Evolutionary conservation across 1,140 invertebrate species (phyloP), one percentile per base, ranked within the genome.

Genomic region (Lasaia peninsularis): DNA sequence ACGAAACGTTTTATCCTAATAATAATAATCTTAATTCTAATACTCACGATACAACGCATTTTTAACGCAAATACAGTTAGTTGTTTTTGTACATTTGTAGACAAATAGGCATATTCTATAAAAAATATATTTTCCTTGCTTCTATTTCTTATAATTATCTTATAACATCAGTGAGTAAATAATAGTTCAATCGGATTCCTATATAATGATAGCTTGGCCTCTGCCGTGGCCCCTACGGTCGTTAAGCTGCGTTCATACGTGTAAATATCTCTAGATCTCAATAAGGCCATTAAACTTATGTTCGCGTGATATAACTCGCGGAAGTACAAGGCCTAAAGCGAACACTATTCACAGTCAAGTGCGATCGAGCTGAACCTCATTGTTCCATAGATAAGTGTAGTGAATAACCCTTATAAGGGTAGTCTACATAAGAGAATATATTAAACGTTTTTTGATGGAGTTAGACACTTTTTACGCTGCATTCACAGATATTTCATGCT

Each of bases 291-390:
- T 76, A 76, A 78, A 74, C 63, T 58, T 69, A 55, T 66, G 63
- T 60, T 75, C 63, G 68, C 71, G 67, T 75, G 71, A 72, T 75
- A 71, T 56, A 63, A 61, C 53, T 67, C 60, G 73, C 78, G 80
- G 80, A 83, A 82, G 75, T 78, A 61, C 66, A 67, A 68, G 67
- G 67, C 67, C 68, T 73, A 73, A 55, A 60, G 67, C 62, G 57
- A 62, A 67, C 67, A 63, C 71, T 71, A 76, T 73, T 76, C 75
- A 75, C 67, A 80, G 71, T 71, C 74, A 78, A 73, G 78, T 79
- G 80, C 76, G 74, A 80, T 79, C 78, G 79, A 84, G 76, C 78
- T 76, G 73, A 79, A 80, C 74, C 52, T 64, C 75, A 80, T 81
- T 84, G 80, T 84, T 83, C 69, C 66, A 64, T 50, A 67, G 64